Conservation (phyloP, 1,140 invertebrate genomes). For the Calephelis virginiensis region DNA sequence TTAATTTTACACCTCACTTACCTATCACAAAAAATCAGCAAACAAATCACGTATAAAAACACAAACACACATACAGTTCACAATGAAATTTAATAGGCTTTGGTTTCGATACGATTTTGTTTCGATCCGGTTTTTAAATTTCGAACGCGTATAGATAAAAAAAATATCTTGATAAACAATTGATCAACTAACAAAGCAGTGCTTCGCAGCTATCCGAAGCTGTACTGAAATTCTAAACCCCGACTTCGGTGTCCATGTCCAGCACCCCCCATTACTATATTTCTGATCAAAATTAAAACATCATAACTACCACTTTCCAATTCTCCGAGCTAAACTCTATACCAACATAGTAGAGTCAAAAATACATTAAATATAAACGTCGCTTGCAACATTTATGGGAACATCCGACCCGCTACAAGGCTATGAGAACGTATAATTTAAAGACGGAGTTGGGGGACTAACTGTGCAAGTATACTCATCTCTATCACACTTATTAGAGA, state of each 20-base stretch:
- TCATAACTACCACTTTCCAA: constrained; percentile 22
- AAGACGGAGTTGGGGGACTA: constrained; percentile 59
- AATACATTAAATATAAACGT: constrained; percentile 22
- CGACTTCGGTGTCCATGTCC: constrained; percentile 72
- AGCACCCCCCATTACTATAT: constrained; percentile 76
- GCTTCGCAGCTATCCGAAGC: constrained; percentile 75
- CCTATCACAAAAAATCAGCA: constrained; percentile 55
- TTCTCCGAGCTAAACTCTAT: constrained; percentile 27
- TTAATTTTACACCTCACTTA: constrained; percentile 68
- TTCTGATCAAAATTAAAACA: constrained; percentile 47
- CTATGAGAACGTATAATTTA: constrained; percentile 79
- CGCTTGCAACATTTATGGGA: constrained; percentile 36
- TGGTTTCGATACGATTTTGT: constrained; percentile 32
- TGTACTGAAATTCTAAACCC: constrained; percentile 78
- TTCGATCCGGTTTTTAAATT: constrained; percentile 43
- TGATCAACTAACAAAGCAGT: constrained; percentile 66
- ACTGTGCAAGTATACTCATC: constrained; percentile 41
- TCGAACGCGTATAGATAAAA: constrained; percentile 55
- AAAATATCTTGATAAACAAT: constrained; percentile 67
- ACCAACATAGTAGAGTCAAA: constrained; percentile 17
- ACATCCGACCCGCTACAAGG: constrained; percentile 52
- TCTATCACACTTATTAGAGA: constrained; percentile 42
- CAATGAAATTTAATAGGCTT: constrained; percentile 28
- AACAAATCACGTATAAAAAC: constrained; percentile 48
- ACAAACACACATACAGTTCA: constrained; percentile 47